These are phyloP conservation scores for Anniella stebbinsi DNA, from an alignment of 2,797 vertebrate species.

Conservation along the genomic window DNA sequence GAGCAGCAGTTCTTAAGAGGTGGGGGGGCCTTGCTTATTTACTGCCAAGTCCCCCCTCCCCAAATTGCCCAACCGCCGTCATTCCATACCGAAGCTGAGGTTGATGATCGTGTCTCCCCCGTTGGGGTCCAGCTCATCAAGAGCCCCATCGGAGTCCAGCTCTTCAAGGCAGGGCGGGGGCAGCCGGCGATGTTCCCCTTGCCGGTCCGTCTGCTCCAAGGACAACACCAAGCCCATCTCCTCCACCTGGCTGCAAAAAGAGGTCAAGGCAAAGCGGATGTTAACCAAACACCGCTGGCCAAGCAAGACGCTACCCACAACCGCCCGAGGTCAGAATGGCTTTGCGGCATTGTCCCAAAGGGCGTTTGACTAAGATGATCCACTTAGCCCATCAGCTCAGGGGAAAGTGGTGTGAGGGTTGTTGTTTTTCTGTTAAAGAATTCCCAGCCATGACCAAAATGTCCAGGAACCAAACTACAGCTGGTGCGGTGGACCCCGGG, in stretches of 20 bases:
- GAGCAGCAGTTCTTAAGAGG: not conserved
- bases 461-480: too few relatives aligned
- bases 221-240: constrained; percentile 85
- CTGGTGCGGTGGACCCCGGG: too few relatives aligned
- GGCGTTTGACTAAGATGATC: not conserved
- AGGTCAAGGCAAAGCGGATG: rapidly evolving
- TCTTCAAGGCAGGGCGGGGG: constrained; percentile 16
- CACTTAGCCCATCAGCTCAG: not conserved
- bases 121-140: constrained; percentile 9
- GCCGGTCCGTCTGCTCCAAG: constrained; percentile 81
- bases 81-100: constrained; percentile 37
- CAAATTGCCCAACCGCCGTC: not conserved
- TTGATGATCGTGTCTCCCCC: constrained; percentile 44
- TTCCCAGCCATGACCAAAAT: not conserved
- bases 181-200: constrained; percentile 41
- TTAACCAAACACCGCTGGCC: not conserved
- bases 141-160: constrained; percentile 42
- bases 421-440: not conserved
- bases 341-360: not conserved
- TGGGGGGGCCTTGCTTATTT: not conserved
- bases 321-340: rapidly evolving
- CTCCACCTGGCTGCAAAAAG: constrained; percentile 81
- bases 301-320: not conserved
- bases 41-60: not conserved
- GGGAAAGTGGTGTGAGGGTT: not conserved